A percentile compares a stretch with the other conserved stretches of the same genome.
Conservation (phyloP, 2,888 invertebrate species). For the Lathronympha strigana region DNA sequence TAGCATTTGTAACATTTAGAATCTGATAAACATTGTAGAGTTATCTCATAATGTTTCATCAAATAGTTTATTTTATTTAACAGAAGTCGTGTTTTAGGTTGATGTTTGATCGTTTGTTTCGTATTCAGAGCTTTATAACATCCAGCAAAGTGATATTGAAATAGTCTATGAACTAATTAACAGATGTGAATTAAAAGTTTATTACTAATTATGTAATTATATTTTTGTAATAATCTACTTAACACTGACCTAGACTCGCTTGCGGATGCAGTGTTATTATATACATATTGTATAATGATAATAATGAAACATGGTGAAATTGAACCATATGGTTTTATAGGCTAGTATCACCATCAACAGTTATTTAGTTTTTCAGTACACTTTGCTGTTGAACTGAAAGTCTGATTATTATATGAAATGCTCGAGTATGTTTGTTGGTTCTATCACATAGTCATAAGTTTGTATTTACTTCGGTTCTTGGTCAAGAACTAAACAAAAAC, state of each 20-base stretch:
- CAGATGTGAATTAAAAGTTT: constrained; percentile 2
- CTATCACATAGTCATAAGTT: constrained; percentile 66
- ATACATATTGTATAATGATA: neutral
- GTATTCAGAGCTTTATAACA: constrained; percentile 49
- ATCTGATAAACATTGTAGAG: constrained; percentile 19
- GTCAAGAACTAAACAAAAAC: constrained; percentile 28
- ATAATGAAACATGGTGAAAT: neutral
- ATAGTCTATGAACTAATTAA: constrained; percentile 22
- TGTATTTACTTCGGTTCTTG: constrained; percentile 51
- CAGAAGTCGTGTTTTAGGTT: constrained; percentile 67
- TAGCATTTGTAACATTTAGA: constrained; percentile 24
- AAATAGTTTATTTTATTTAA: constrained; percentile 64
- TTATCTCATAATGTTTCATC: constrained; percentile 38
- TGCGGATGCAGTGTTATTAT: neutral
- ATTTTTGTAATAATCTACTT: neutral
- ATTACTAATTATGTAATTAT: neutral
- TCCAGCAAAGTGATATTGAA: constrained; percentile 26
- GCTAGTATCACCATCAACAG: neutral
- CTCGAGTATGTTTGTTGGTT: constrained; percentile 62
- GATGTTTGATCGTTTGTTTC: constrained; percentile 58
- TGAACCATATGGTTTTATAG: neutral
- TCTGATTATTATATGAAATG: constrained; percentile 73
- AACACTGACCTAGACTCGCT: neutral
- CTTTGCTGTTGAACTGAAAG: constrained; percentile 62
- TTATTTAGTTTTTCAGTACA: constrained; percentile 4